A percentile compares a stretch with the other conserved stretches of the same genome.
Evolutionary conservation across 2,888 invertebrate genomes (phyloP).

Genomic region (Spodoptera exigua): DNA sequence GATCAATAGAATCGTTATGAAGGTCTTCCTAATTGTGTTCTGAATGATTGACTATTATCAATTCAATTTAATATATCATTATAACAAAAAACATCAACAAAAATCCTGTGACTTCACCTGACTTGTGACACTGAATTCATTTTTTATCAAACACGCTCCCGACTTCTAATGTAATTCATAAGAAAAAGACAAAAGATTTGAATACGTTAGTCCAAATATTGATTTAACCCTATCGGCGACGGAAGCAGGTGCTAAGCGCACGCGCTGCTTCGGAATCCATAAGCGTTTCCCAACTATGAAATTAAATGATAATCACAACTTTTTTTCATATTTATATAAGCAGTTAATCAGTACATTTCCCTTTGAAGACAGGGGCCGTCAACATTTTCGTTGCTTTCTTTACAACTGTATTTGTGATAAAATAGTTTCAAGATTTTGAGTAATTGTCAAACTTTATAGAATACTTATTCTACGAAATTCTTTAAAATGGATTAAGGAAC

Average conservation of each 20-base stretch:
- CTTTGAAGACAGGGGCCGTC: slow-evolving; percentile 63
- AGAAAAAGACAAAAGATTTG: slow-evolving; percentile 79
- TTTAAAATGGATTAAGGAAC: too few relatives aligned
- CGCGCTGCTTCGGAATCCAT: slow-evolving; percentile 82
- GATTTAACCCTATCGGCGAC: slow-evolving; percentile 88
- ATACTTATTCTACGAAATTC: too few relatives aligned
- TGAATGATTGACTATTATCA: too few relatives aligned
- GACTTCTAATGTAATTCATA: slow-evolving; percentile 59
- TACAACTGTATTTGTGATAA: too few relatives aligned
- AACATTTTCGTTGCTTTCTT: slow-evolving; percentile 63
- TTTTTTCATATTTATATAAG: slow-evolving; percentile 85
- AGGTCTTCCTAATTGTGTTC: too few relatives aligned
- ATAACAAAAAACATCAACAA: background rate
- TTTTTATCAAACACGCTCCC: slow-evolving; percentile 52
- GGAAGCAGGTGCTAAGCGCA: slow-evolving; percentile 87
- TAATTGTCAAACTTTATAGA: too few relatives aligned
- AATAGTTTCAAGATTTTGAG: too few relatives aligned
- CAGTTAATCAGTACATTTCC: slow-evolving; percentile 82
- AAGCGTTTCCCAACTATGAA: slow-evolving; percentile 87
- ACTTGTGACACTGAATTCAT: slow-evolving; percentile 28
- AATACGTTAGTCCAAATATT: slow-evolving; percentile 88
- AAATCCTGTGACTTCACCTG: slow-evolving; percentile 26
- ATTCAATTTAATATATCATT: too few relatives aligned
- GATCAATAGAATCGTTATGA: too few relatives aligned
- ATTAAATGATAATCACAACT: slow-evolving; percentile 88